These are phyloP conservation scores for Nomada lathburiana DNA, from an alignment of 2,888 invertebrate genomes.

Conservation along the genomic window DNA sequence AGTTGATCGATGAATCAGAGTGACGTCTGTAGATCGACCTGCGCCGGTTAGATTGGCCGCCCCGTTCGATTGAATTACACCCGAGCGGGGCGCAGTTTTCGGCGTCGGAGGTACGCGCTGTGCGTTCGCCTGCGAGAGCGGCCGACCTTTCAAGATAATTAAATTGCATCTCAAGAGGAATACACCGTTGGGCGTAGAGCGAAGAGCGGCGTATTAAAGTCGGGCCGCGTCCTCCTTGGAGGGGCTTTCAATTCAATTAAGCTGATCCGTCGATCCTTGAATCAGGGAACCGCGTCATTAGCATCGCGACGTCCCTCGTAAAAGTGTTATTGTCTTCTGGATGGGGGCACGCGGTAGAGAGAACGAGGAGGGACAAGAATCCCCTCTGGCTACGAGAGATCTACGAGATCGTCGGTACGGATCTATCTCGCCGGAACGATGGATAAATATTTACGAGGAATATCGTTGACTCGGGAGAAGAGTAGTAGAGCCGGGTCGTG, in stretches of 20 bases:
- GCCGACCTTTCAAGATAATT: conserved; percentile 21
- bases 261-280: conserved; percentile 17
- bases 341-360: not conserved
- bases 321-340: conserved; percentile 13
- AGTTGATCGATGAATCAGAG: not conserved
- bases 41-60: conserved; percentile 4
- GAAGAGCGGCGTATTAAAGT: conserved; percentile 11
- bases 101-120: not conserved
- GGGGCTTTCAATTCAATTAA: conserved; percentile 42
- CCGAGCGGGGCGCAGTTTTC: not conserved
- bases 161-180: conserved; percentile 5
- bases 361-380: not conserved
- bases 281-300: conserved; percentile 16
- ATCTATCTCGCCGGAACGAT: conserved; percentile 50
- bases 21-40: conserved; percentile 26
- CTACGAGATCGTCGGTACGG: conserved; percentile 41
- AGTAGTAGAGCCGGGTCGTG: conserved; percentile 31
- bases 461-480: conserved; percentile 52
- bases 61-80: conserved; percentile 34
- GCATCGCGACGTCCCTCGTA: conserved; percentile 14
- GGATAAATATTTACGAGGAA: conserved; percentile 63
- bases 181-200: not conserved
- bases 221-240: conserved; percentile 2
- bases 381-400: conserved; percentile 9
- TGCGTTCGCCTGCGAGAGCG: not conserved